Base-by-base conservation (phyloP, 2,888 invertebrate genomes). In the Lasioglossum morio region DNA sequence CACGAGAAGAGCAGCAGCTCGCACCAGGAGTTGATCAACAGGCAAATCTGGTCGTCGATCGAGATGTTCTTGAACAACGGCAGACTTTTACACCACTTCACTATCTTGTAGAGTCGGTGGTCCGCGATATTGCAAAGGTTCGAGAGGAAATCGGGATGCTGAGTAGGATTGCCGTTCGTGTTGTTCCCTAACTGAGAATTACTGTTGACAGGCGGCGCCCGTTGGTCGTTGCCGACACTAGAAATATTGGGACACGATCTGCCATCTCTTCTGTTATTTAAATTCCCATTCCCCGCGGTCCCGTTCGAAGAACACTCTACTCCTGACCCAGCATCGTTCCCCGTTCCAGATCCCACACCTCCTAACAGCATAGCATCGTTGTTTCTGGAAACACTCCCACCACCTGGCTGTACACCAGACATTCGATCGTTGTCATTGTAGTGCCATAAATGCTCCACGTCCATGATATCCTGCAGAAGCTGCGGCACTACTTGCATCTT, bases 1-100 rank as follows among this genome's bases (percentile, higher is more conserved):
- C 98, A 99, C 76, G 98, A 98, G 94, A 99, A 97, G 88, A 99
- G 96, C 91, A 99, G 95, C 92, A 99, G 96, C 95, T 99, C 98
- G 95, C 99, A 99, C 99, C 99, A 99, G 87, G 99, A 99, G 95
- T 99, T 99, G 94, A 99, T 99, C 90, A 99, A 97, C 94, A 99
- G 96, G 94, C 99, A 98, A 93, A 99, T 99, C 96, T 99, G 99
- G 96, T 99, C 99, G 96, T 99, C 99, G 95, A 99, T 99, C 93
- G 98, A 98, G 92, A 99, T 99, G 95, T 99, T 98, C 95, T 99
- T 98, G 95, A 99, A 99, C 43, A 99, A 97, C 27, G 99, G 99
- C 95, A 99, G 96, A 95, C 99, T 99, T 95, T 99, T 98, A 96
- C 99, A 99, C 99, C 99, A 99, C 95, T 99, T 99, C 87, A 99